A percentile compares a stretch with the other conserved stretches of the same genome.
Evolutionary conservation across 2,113 vertebrate genomes (phyloP).

Genomic region (Falcunculus frontatus): DNA sequence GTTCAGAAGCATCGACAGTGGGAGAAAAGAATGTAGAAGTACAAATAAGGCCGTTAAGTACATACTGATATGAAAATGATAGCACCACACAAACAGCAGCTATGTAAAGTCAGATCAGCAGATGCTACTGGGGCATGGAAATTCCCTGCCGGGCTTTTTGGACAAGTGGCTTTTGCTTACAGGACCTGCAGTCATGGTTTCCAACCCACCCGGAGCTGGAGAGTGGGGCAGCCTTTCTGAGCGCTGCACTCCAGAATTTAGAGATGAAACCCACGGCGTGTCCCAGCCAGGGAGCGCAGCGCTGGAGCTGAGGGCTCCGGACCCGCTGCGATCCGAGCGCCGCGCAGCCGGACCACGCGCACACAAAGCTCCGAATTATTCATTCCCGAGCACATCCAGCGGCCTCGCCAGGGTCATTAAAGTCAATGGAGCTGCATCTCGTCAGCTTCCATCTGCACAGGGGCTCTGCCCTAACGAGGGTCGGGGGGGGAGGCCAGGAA

Average conservation of each 20-base stretch:
- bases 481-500: background rate
- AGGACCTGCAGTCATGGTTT: background rate
- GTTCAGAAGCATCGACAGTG: background rate
- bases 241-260: too few relatives aligned
- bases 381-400: background rate
- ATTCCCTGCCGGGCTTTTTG: background rate
- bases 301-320: background rate
- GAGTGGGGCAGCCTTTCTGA: background rate
- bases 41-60: background rate
- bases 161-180: background rate
- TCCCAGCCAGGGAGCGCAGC: background rate
- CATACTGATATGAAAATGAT: background rate
- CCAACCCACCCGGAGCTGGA: background rate
- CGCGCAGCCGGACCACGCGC: rapidly evolving
- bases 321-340: rapidly evolving
- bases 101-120: background rate
- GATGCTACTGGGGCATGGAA: background rate
- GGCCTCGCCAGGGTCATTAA: background rate
- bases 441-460: background rate
- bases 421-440: background rate
- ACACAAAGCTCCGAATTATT: background rate
- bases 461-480: constrained; percentile 20
- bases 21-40: background rate
- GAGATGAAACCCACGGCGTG: rapidly evolving
- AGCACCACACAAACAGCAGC: background rate